phyloP scores from a whole-genome alignment of 2,797 vertebrate species.

The Sebastes itinus region DNA sequence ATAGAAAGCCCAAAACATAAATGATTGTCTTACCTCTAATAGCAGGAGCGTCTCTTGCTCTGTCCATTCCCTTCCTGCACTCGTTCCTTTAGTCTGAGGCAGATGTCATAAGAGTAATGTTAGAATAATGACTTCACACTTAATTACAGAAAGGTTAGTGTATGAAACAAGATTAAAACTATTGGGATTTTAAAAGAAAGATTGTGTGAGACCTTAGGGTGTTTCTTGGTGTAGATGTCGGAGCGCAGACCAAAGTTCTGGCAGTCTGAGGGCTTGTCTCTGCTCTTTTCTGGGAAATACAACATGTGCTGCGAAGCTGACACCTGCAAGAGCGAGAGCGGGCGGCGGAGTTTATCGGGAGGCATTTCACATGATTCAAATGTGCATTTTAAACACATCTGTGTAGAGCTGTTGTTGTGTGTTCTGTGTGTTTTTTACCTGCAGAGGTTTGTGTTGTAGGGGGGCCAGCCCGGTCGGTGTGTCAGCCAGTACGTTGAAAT shows the following conservation, averaged over 20 bases:
- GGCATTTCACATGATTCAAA: background rate
- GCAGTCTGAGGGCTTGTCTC: conserved; percentile 92
- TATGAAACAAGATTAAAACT: background rate
- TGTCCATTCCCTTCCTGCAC: conserved; percentile 95
- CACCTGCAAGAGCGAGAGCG: conserved; percentile 77
- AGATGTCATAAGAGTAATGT: conserved; percentile 7
- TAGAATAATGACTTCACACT: background rate
- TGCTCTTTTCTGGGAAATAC: conserved; percentile 92
- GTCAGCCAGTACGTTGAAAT: conserved; percentile 95
- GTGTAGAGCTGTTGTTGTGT: background rate
- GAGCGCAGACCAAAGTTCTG: conserved; percentile 95
- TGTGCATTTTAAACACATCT: background rate
- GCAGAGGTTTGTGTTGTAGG: conserved; percentile 92
- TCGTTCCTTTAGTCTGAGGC: conserved; percentile 92
- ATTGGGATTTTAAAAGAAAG: background rate
- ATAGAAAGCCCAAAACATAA: background rate
- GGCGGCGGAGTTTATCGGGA: background rate
- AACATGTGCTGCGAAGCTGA: conserved; percentile 97
- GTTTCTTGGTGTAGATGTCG: conserved; percentile 95
- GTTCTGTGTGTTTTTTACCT: conserved; percentile 77
- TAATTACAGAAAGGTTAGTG: background rate
- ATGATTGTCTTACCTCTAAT: conserved; percentile 85
- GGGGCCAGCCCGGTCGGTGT: conserved; percentile 92
- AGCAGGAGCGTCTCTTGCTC: conserved; percentile 96
- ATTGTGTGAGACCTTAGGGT: conserved; percentile 83